Conservation (phyloP, 2,113 vertebrate species). For the Heteronetta atricapilla region DNA sequence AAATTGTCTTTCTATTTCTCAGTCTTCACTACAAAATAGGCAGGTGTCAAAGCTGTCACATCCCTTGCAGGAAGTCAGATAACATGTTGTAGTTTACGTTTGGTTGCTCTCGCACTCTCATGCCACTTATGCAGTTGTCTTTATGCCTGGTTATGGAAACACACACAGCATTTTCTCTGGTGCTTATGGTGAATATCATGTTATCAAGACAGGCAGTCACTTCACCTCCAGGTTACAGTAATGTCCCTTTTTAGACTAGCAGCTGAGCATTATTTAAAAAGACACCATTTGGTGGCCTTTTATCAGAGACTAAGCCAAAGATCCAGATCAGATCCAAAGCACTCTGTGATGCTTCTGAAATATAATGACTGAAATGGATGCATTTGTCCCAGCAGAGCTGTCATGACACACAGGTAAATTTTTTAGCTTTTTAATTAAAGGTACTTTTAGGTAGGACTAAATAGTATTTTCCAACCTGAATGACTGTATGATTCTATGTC, state of each 20-base stretch:
- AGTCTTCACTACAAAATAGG: not conserved
- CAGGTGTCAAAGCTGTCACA: not conserved
- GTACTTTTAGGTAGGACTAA: not conserved
- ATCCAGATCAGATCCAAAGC: not conserved
- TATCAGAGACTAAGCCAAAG: not conserved
- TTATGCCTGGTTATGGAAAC: not conserved
- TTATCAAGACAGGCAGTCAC: not conserved
- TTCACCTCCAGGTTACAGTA: not conserved
- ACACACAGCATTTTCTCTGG: rapidly evolving
- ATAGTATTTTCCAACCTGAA: too few species aligned
- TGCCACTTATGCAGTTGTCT: rapidly evolving
- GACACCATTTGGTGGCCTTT: not conserved
- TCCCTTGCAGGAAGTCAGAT: not conserved
- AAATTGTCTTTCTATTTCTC: not conserved
- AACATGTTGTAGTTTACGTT: not conserved
- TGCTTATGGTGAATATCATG: not conserved
- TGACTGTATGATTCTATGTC: not conserved
- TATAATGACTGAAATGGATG: not conserved
- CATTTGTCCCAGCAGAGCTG: not conserved
- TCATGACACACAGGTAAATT: not conserved
- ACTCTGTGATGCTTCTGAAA: not conserved
- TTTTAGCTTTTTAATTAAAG: slow-evolving; percentile 50
- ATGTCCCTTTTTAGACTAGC: not conserved
- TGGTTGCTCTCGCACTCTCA: not conserved
- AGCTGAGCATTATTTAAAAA: not conserved